Evolutionary conservation across 1,140 invertebrate species (phyloP), one percentile per base, ranked within the genome.

Genomic region (Cepaea nemoralis): DNA sequence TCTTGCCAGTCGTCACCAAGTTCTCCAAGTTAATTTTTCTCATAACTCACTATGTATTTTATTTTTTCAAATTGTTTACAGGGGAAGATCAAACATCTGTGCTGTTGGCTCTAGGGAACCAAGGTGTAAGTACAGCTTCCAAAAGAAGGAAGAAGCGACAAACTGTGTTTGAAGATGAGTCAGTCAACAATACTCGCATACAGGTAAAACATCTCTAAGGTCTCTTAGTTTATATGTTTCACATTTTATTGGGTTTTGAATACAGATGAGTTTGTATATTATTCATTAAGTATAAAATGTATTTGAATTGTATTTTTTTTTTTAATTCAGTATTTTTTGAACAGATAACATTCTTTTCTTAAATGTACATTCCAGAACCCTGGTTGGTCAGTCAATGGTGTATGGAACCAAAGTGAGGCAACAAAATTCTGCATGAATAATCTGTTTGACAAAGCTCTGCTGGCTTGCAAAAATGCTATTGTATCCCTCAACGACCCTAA

Each of bases 31-130:
- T n/a, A n/a, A n/a, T n/a, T n/a, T n/a, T n/a, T n/a, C n/a, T n/a
- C n/a, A n/a, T n/a, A n/a, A n/a, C n/a, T n/a, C n/a, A n/a, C n/a
- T n/a, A n/a, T n/a, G n/a, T n/a, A n/a, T n/a, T 55, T 55, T 2
- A 8, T 55, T 55, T 14, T 22, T 55, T 8, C n/a, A 22, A 55
- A 3, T 55, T 55, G 50, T 24, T 22, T 55, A 24, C 22, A 78
- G 77, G 77, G 24, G 77, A 78, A 69, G 77, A 78, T 27, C 59
- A 42, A 78, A 78, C 59, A 27, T 12, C 6, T 19, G 35, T 39
- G 14, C 19, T 77, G 3, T 19, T 77, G 31, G 50, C 45, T 35
- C 5, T 66, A 12, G 14, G 14, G 8, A 78, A 48, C 2, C 77
- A 78, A 48, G 40, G 12, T 35, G 1, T 12, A 37, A 77, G 48